These are phyloP conservation scores for Cerastis leucographa DNA, from an alignment of 2,888 invertebrate genomes.

Conservation along the genomic window DNA sequence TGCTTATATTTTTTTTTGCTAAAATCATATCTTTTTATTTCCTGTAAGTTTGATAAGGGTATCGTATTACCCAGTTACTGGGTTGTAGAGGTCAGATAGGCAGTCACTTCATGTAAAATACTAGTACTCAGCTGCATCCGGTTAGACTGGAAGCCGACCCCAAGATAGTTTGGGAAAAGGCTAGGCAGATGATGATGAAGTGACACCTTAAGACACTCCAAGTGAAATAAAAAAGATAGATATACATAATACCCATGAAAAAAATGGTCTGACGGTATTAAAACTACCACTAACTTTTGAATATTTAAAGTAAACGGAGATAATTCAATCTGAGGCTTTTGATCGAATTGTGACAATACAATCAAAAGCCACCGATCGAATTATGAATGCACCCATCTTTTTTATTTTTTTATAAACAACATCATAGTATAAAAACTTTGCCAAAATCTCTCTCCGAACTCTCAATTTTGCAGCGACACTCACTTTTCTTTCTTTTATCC, in stretches of 20 bases:
- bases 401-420: background rate
- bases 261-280: background rate
- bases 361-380: background rate
- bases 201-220: background rate
- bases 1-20: conserved; percentile 13
- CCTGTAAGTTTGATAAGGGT: conserved; percentile 4
- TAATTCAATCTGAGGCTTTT: no score
- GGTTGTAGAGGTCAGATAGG: no score
- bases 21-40: conserved; percentile 26
- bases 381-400: rapidly evolving
- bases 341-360: background rate
- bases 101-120: no score
- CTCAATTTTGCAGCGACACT: no score
- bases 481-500: background rate
- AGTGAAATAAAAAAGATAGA: no score
- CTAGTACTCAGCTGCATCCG: no score
- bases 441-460: background rate
- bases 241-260: background rate
- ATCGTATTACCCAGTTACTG: no score
- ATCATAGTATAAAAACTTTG: background rate
- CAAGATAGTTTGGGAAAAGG: no score
- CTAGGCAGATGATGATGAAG: no score
- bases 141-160: no score
- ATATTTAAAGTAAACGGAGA: background rate
- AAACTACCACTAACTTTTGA: background rate